Conservation (phyloP, 2,113 vertebrate species). For the Brachyhypopomus occidentalis region DNA sequence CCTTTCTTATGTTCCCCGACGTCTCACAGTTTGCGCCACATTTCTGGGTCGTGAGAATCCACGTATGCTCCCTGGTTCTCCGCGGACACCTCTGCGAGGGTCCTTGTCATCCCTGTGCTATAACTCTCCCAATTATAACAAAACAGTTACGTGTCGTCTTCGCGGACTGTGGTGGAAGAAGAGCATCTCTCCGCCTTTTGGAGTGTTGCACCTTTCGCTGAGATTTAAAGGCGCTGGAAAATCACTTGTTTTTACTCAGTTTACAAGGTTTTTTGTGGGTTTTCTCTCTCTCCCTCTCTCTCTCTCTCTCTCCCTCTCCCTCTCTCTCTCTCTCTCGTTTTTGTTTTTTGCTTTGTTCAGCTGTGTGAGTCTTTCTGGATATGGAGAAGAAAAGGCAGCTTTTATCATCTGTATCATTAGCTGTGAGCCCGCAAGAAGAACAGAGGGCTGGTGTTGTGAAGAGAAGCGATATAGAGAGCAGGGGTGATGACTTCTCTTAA, state of each 20-base stretch:
- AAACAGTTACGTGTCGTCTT: conserved; percentile 7
- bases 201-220: not conserved
- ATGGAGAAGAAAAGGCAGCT: conserved; percentile 24
- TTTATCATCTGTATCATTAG: conserved; percentile 27
- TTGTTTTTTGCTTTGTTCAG: not conserved
- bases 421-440: not conserved
- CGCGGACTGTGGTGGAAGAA: conserved; percentile 1
- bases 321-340: not conserved
- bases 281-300: not conserved
- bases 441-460: conserved; percentile 27
- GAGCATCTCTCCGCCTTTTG: not conserved
- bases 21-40: not conserved
- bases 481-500: conserved; percentile 26
- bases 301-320: too few relatives aligned
- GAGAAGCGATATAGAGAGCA: not conserved
- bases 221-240: not conserved
- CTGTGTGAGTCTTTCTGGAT: not conserved
- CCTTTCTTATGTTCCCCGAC: conserved; percentile 12
- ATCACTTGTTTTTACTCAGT: not conserved
- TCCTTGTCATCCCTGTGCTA: not conserved
- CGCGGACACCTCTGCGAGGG: conserved; percentile 10
- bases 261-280: too few relatives aligned
- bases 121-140: conserved; percentile 32
- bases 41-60: not conserved
- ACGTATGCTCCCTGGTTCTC: not conserved